Evolutionary conservation across 2,888 invertebrate genomes (phyloP).

Genomic region (Agrilus mali): DNA sequence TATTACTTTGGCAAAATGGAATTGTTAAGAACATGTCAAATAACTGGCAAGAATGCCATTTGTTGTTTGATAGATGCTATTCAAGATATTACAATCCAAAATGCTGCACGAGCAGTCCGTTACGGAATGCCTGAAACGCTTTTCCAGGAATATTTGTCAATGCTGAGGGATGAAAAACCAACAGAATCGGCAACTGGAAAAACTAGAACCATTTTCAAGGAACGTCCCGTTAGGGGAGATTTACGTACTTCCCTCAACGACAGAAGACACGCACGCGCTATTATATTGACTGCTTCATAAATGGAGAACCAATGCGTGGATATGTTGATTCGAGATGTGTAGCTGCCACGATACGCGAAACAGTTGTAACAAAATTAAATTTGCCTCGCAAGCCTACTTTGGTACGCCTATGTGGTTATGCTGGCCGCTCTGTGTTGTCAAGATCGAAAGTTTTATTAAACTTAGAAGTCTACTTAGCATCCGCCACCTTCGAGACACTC

Average conservation of each 20-base stretch:
- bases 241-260: no score
- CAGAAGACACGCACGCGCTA: not conserved
- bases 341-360: conserved; percentile 3
- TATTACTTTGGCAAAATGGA: conserved; percentile 17
- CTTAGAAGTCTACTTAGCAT: conserved; percentile 2
- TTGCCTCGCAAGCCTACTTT: no score
- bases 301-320: not conserved
- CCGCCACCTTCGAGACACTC: conserved; percentile 2
- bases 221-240: no score
- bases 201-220: no score
- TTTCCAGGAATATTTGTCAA: conserved; percentile 5
- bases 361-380: no score
- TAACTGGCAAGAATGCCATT: conserved; percentile 8
- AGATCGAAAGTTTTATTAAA: conserved; percentile 1
- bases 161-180: not conserved
- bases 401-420: no score
- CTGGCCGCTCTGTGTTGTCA: not conserved
- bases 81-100: conserved; percentile 5
- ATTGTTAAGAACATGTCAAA: conserved; percentile 8
- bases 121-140: conserved; percentile 6
- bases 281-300: conserved; percentile 2
- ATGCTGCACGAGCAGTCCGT: conserved; percentile 7
- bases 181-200: no score
- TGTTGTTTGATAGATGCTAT: conserved; percentile 11
- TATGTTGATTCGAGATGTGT: conserved; percentile 6